These are phyloP conservation scores for Trileptium ribeirensis DNA, from an alignment of 2,888 invertebrate species.

Conservation along the genomic window DNA sequence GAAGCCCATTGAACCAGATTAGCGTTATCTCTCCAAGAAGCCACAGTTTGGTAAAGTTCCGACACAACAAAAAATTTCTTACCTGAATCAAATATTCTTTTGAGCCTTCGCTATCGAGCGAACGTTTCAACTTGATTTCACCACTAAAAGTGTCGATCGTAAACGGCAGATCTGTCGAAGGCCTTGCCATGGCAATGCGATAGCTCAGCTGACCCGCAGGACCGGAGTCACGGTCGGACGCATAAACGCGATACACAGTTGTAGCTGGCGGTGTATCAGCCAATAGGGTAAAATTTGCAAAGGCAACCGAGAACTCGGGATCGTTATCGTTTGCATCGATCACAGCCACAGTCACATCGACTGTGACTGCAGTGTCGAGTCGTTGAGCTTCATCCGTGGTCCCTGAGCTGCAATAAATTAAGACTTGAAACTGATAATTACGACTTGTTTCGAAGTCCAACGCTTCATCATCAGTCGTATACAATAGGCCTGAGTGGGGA, in stretches of 20 bases:
- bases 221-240: constrained; percentile 79
- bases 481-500: not conserved
- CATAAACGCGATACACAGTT: constrained; percentile 72
- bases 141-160: constrained; percentile 90
- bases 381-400: too few species aligned
- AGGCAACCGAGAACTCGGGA: constrained; percentile 65
- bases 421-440: too few species aligned
- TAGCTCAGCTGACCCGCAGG: constrained; percentile 93
- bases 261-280: constrained; percentile 45
- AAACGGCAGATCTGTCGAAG: constrained; percentile 66
- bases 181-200: constrained; percentile 60
- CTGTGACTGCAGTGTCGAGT: too few species aligned
- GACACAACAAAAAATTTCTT: too few species aligned
- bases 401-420: too few species aligned
- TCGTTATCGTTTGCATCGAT: constrained; percentile 72
- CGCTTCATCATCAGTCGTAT: too few species aligned
- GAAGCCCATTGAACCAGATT: too few species aligned
- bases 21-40: too few species aligned
- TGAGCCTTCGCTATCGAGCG: not conserved
- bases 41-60: too few species aligned
- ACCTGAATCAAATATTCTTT: not conserved
- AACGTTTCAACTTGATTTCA: constrained; percentile 57
- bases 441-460: too few species aligned
- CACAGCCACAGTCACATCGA: constrained; percentile 30
- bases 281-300: not conserved